Evolutionary conservation across 2,797 vertebrate genomes (phyloP).

Genomic region (Ptychadena robeensis): DNA sequence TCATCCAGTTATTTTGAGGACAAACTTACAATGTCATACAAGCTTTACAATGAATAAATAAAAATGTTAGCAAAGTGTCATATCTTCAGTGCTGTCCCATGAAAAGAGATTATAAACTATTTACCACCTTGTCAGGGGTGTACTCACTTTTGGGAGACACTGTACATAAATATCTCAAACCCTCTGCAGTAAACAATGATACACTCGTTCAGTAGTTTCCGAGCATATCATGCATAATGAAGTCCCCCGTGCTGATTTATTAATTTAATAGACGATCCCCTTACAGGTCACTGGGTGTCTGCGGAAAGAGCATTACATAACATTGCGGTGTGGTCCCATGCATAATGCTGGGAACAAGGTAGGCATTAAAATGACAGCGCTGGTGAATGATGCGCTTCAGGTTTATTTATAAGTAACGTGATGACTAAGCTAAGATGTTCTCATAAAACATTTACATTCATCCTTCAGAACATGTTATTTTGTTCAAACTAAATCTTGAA

Average conservation of each 20-base stretch:
- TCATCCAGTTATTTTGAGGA: no score
- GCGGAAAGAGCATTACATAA: slow-evolving; percentile 25
- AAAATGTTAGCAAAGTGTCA: no score
- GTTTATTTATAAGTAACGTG: slow-evolving; percentile 41
- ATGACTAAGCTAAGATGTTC: slow-evolving; percentile 39
- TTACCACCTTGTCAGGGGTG: no score
- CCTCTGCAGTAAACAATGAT: no score
- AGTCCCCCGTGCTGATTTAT: neutral
- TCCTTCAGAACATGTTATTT: slow-evolving; percentile 8
- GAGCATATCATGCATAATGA: no score
- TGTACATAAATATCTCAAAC: no score
- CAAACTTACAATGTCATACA: no score
- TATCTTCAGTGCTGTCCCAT: no score
- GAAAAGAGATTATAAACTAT: no score
- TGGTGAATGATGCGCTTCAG: slow-evolving; percentile 2
- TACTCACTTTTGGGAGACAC: no score
- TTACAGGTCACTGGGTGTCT: slow-evolving; percentile 6
- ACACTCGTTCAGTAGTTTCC: no score
- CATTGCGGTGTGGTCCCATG: slow-evolving; percentile 13
- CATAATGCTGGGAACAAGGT: neutral
- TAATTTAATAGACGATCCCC: neutral
- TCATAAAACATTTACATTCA: slow-evolving; percentile 43
- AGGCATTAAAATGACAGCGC: neutral
- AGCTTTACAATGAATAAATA: no score
- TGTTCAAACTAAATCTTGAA: neutral